phyloP scores from a whole-genome alignment of 2,113 vertebrate species.

The Campylorhamphus procurvoides region DNA sequence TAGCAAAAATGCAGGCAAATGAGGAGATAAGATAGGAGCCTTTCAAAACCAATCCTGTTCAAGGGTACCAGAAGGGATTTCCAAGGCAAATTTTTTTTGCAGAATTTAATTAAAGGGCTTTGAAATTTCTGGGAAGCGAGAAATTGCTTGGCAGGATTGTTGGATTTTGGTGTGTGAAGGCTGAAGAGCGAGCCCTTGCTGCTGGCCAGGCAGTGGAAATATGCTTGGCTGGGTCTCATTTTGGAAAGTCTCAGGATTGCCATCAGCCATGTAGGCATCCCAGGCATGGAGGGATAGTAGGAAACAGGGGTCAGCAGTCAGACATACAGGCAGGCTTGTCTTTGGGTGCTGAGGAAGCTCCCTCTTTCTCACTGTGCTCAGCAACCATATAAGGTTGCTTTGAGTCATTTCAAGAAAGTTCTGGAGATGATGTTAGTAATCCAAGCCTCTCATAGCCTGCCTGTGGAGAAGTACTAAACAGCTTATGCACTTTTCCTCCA shows the following conservation, averaged over 20 bases:
- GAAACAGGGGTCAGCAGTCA: not conserved
- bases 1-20: not conserved
- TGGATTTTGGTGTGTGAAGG: not conserved
- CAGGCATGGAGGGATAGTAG: accelerated
- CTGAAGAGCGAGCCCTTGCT: not conserved
- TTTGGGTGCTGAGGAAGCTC: not conserved
- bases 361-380: not conserved
- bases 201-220: not conserved
- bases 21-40: not conserved
- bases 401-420: not conserved
- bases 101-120: not conserved
- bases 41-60: not conserved
- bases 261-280: not conserved
- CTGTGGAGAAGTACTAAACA: not conserved
- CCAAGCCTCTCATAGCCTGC: not conserved
- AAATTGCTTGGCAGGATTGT: not conserved
- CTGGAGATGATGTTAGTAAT: not conserved
- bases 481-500: not conserved
- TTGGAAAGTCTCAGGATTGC: not conserved
- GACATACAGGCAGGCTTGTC: not conserved
- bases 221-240: not conserved
- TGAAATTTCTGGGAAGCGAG: not conserved
- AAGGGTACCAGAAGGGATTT: not conserved
- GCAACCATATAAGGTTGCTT: not conserved
- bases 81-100: not conserved